Percentiles rank a stretch among this genome's conserved stretches.
Evolutionary conservation across 2,113 vertebrate species (phyloP).

Genomic region (Agelaius tricolor): DNA sequence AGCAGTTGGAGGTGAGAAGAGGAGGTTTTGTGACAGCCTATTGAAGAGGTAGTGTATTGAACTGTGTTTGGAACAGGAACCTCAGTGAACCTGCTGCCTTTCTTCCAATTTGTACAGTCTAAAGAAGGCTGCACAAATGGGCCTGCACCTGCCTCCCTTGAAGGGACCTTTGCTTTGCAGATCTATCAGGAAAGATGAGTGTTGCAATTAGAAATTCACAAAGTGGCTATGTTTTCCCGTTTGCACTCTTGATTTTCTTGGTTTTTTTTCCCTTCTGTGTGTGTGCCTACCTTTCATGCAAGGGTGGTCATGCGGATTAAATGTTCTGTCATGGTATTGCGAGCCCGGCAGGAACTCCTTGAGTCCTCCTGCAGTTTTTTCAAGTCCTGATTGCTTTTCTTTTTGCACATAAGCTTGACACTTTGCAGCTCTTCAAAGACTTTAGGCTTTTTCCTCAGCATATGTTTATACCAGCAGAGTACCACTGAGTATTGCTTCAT

Average conservation of each 20-base stretch:
- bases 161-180: neutral
- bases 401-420: neutral
- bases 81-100: neutral
- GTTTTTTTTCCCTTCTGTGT: neutral
- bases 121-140: neutral
- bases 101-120: neutral
- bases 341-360: neutral
- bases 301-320: neutral
- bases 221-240: neutral
- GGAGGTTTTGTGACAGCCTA: neutral
- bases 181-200: neutral
- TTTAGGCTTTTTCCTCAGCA: constrained; percentile 14
- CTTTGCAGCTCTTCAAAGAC: neutral
- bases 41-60: neutral
- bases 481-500: neutral
- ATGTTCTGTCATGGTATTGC: neutral
- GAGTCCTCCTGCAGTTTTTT: neutral
- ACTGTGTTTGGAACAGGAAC: neutral
- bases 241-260: neutral
- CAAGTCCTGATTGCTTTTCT: neutral
- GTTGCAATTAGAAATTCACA: neutral
- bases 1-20: neutral
- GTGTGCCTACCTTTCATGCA: neutral
- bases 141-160: neutral
- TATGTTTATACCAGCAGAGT: constrained; percentile 14